Evolutionary conservation across 2,888 invertebrate species (phyloP).

Genomic region (Cactoblastis cactorum): DNA sequence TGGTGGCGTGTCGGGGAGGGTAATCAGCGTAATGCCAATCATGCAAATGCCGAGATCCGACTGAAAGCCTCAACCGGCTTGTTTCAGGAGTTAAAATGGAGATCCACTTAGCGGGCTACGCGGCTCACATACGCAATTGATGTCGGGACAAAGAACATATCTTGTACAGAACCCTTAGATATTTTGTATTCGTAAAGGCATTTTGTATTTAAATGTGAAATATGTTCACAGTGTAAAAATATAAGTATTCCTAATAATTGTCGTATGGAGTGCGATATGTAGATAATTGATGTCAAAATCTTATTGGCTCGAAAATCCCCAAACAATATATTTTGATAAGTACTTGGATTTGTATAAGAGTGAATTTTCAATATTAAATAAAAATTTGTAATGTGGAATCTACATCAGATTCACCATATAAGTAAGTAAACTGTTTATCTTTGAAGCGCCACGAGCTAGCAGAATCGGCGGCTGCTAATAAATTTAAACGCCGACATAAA

Average conservation of each 20-base stretch:
- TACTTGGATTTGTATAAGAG: no score
- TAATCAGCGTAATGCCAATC: constrained; percentile 79
- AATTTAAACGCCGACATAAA: constrained; percentile 77
- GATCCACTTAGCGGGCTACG: constrained; percentile 77
- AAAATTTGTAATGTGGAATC: no score
- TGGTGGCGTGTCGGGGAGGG: constrained; percentile 34
- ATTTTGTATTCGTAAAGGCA: background rate
- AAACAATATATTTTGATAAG: no score
- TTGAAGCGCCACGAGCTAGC: constrained; percentile 46
- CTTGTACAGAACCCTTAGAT: background rate
- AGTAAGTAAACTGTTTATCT: constrained; percentile 31
- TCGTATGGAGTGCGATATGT: no score
- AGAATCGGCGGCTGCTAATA: constrained; percentile 64
- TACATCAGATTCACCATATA: background rate
- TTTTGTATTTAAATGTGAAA: background rate
- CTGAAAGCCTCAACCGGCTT: constrained; percentile 78
- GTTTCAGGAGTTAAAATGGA: constrained; percentile 80
- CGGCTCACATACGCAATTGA: constrained; percentile 76
- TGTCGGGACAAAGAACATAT: constrained; percentile 46
- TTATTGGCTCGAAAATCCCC: no score
- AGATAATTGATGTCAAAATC: no score
- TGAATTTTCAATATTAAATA: no score
- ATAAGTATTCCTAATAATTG: no score
- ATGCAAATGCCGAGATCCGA: constrained; percentile 78
- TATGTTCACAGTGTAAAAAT: no score